A percentile compares a stretch with the other conserved stretches of the same genome.
phyloP scores from a whole-genome alignment of 2,797 vertebrate species.

The Sebastes itinus region DNA sequence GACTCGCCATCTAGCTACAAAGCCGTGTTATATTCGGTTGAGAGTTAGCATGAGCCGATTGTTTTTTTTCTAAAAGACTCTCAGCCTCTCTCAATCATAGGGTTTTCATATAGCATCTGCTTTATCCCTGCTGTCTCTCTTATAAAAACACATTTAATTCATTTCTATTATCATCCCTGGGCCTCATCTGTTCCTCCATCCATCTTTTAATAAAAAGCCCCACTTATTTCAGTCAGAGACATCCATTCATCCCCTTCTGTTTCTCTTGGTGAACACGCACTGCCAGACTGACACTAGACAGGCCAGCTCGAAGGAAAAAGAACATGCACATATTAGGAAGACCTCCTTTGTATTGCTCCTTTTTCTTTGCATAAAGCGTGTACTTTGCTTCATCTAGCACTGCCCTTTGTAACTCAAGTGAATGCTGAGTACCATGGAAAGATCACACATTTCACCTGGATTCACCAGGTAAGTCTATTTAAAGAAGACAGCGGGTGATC shows the following conservation, averaged over 20 bases:
- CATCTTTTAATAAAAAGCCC: conserved; percentile 52
- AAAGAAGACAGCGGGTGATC: neutral
- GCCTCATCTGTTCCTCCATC: conserved; percentile 27
- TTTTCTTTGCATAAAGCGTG: neutral
- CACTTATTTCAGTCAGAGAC: conserved; percentile 28
- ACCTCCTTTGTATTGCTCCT: neutral
- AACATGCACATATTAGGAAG: conserved; percentile 7
- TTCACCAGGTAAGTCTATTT: neutral
- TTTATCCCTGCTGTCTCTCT: conserved; percentile 27
- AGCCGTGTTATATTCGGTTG: neutral
- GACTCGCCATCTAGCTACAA: neutral
- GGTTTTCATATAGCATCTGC: conserved; percentile 17
- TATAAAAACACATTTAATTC: conserved; percentile 41
- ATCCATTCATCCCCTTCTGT: conserved; percentile 30
- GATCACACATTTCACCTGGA: neutral
- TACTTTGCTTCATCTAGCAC: neutral
- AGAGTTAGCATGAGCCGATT: neutral
- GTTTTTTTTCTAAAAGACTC: neutral
- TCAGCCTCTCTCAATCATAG: neutral
- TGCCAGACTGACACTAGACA: conserved; percentile 29
- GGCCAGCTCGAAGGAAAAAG: neutral
- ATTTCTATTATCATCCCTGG: conserved; percentile 37
- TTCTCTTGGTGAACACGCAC: conserved; percentile 11
- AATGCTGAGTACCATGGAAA: neutral
- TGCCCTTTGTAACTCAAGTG: neutral